Evolutionary conservation across 1,140 invertebrate genomes (phyloP).

Genomic region (Aleiodes sp.): DNA sequence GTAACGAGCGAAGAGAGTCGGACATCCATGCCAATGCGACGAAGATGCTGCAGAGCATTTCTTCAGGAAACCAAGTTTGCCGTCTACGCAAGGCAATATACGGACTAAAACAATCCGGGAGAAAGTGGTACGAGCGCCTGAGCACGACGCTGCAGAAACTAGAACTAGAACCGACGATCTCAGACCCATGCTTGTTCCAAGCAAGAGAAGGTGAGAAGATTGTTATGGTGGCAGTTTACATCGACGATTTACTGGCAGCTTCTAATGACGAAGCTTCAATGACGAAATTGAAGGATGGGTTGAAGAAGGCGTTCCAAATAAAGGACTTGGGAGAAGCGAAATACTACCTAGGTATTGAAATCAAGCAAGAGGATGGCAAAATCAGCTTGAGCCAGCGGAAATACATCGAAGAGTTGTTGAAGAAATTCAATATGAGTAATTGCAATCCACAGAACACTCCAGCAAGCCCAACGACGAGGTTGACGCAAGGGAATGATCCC

Average conservation of each 20-base stretch:
- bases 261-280: neutral
- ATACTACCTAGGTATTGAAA: conserved; percentile 13
- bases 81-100: conserved; percentile 30
- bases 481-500: neutral
- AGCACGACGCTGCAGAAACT: neutral
- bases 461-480: neutral
- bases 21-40: neutral
- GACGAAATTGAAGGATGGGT: neutral
- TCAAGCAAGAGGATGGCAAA: neutral
- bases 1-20: neutral
- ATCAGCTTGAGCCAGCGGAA: conserved; percentile 33
- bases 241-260: conserved; percentile 28
- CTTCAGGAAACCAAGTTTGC: conserved; percentile 16
- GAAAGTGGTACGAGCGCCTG: conserved; percentile 27
- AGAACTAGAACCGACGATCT: neutral
- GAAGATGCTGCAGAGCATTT: neutral
- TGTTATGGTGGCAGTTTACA: conserved; percentile 24
- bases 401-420: conserved; percentile 39
- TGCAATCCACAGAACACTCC: conserved; percentile 38
- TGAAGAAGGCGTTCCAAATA: conserved; percentile 1
- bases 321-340: conserved; percentile 17
- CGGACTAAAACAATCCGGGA: conserved; percentile 31
- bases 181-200: conserved; percentile 16
- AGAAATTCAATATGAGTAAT: conserved; percentile 40
- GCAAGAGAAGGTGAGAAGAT: neutral